Conservation (phyloP, 2,113 vertebrate genomes). For the Tonatia bakeri region DNA sequence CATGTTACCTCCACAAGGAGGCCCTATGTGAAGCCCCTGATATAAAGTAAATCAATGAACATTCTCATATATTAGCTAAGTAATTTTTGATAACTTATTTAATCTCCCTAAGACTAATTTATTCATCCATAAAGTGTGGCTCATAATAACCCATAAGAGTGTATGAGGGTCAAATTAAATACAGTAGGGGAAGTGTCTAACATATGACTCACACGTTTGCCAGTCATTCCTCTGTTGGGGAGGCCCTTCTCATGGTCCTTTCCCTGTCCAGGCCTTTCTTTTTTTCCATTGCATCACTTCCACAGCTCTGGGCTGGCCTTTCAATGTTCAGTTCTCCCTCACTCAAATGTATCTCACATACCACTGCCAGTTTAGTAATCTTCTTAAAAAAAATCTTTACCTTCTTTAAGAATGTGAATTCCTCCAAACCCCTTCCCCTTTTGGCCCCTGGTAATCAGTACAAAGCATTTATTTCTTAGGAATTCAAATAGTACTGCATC, state of each 20-base stretch:
- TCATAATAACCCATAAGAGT: not conserved
- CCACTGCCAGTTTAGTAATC: not conserved
- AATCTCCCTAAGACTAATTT: not conserved
- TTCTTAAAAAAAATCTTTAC: not conserved
- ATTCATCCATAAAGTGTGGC: not conserved
- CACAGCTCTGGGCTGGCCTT: not conserved
- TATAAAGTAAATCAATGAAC: not conserved
- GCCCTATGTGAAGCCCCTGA: not conserved
- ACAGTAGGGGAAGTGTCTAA: not conserved
- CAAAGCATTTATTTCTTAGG: not conserved
- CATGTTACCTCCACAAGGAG: not conserved
- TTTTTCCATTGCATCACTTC: not conserved
- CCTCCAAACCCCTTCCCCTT: too few species aligned
- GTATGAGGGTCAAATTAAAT: not conserved
- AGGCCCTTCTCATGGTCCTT: not conserved
- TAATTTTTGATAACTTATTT: not conserved
- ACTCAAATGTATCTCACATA: not conserved
- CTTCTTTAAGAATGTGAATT: not conserved
- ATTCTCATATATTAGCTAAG: not conserved
- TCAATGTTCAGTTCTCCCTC: not conserved
- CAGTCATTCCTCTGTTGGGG: not conserved
- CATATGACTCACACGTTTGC: not conserved
- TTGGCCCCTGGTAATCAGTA: not conserved
- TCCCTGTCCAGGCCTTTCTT: not conserved
- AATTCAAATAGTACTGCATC: not conserved